These are phyloP conservation scores for Petaurus breviceps DNA, from an alignment of 2,113 vertebrate species.

Conservation along the genomic window DNA sequence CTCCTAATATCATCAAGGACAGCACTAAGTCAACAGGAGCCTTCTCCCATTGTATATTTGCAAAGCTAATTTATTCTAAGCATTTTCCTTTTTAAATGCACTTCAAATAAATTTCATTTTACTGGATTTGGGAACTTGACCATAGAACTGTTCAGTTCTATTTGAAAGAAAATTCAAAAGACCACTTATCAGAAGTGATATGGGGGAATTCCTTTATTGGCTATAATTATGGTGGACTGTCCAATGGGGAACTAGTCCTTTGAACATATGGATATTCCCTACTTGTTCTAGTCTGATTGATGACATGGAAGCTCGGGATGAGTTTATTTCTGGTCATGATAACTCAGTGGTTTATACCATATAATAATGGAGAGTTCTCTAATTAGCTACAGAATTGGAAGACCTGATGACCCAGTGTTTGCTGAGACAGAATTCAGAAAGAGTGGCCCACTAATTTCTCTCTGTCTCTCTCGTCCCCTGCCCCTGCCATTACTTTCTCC, in stretches of 20 bases:
- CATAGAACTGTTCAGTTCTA: background rate
- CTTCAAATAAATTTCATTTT: background rate
- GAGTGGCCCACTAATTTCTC: background rate
- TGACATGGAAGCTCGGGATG: background rate
- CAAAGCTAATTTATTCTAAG: background rate
- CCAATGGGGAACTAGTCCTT: background rate
- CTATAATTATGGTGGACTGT: background rate
- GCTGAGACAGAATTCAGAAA: background rate
- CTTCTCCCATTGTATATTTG: background rate
- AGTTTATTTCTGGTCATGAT: background rate
- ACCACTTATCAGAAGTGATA: background rate
- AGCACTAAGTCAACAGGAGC: background rate
- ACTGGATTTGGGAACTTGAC: background rate
- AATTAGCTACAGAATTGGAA: background rate
- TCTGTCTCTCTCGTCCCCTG: background rate
- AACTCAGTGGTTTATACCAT: background rate
- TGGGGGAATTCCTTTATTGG: background rate
- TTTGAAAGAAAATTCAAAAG: background rate
- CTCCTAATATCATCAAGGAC: background rate
- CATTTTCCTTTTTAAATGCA: background rate
- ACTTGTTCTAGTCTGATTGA: background rate
- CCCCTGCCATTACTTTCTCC: background rate
- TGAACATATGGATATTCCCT: background rate
- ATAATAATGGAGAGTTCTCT: background rate
- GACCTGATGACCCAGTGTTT: background rate